These are phyloP conservation scores for Antedon bifida DNA, from an alignment of 35 echinoderm and acorn worm genomes.

Conservation along the genomic window DNA sequence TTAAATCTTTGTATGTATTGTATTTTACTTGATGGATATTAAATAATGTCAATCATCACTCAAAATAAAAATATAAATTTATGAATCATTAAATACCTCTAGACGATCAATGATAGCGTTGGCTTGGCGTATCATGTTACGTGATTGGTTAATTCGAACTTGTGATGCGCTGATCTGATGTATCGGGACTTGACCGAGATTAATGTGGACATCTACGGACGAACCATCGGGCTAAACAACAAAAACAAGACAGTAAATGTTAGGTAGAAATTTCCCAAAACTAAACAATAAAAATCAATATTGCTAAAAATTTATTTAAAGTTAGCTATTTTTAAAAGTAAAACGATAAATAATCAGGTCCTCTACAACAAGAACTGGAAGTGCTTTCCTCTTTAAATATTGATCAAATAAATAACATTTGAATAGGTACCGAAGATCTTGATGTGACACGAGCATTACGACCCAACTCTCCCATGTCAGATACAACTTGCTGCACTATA, in stretches of 20 bases:
- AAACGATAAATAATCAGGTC: too few relatives aligned
- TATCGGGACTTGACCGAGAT: constrained; percentile 55
- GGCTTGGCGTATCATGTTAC: constrained; percentile 47
- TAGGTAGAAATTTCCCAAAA: too few relatives aligned
- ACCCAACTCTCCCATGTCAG: constrained; percentile 60
- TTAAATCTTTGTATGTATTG: too few relatives aligned
- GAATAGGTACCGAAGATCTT: constrained; percentile 45
- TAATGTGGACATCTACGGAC: constrained; percentile 94
- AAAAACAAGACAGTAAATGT: constrained; percentile 4
- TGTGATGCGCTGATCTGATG: constrained; percentile 44
- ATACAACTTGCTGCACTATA: constrained; percentile 65
- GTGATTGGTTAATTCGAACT: constrained; percentile 51
- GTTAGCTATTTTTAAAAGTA: neutral
- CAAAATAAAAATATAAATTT: too few relatives aligned
- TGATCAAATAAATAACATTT: too few relatives aligned
- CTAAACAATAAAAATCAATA: too few relatives aligned
- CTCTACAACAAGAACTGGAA: too few relatives aligned
- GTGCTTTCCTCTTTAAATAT: too few relatives aligned
- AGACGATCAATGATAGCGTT: constrained; percentile 46
- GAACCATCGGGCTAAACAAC: constrained; percentile 80
- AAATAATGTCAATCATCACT: too few relatives aligned
- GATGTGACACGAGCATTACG: constrained; percentile 78
- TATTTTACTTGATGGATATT: too few relatives aligned
- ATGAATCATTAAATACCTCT: constrained; percentile 79
- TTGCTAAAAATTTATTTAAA: neutral